Base-by-base conservation (phyloP, 1,140 invertebrate species). In the Drosophila insularis region DNA sequence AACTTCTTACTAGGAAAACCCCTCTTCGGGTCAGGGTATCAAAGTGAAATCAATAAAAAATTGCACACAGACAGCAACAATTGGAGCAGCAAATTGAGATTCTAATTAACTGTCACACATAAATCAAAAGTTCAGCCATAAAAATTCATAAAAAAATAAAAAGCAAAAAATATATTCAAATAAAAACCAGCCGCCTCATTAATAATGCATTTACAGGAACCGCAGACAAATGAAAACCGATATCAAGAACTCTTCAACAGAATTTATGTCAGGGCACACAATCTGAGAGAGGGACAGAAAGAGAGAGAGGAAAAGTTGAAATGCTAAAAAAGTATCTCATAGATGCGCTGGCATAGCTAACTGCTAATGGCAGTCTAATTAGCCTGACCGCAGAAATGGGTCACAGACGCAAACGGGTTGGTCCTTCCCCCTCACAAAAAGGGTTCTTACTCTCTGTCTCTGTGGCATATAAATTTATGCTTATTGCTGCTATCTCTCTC, bases 351-450 rank as follows among this genome's bases (percentile, higher is more conserved):
- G 62, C 55, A 40, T 39, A 27, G 61, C 70, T 43, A 78, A 78
- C 80, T 70, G 82, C 82, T 87, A 86, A 86, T 86, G 82, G 82
- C 82, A 82, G 79, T 80, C 84, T 87, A 87, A 87, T 87, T 87
- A 89, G 82, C 76, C 76, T 86, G 64, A 76, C 78, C 78, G 71
- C 78, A 78, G 27, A 71, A 37, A 74, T 46, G 58, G 40, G 11
- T 58, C 13, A 10, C 7, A 43, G 37, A 27, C 27, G 27, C 27
- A 27, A 23, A n/a, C 31, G 10, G 55, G 17, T 21, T 21, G 54
- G n/a, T 35, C 21, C 37, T 35, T 27, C 27, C 5, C 27, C 27
- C 23, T 4, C 4, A 27, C 27, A 27, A 71, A 77, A 71, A 77
- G 74, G 74, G 67, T 77, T 76, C 4, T 31, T 40, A 63, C 50